Evolutionary conservation across 2,113 vertebrate species (phyloP), one percentile per base, ranked within the genome.

Genomic region (Equus quagga): DNA sequence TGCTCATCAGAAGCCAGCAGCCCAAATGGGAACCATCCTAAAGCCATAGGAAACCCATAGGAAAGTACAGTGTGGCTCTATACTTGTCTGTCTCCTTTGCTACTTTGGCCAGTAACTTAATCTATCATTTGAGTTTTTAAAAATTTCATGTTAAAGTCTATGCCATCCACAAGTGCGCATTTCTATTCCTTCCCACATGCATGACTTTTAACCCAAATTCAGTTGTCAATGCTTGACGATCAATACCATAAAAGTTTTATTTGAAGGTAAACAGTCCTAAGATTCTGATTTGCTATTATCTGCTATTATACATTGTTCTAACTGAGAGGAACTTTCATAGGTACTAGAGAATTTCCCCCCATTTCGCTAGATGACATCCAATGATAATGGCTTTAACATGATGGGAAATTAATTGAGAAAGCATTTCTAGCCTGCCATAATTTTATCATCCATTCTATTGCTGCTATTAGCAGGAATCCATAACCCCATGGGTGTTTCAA

Each of bases 341-440:
- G 87, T 95, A 97, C 89, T 88, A 95, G 96, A 94, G 88, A 87
- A 70, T 96, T 96, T 95, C 86, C 83, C 97, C 97, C 96, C 97
- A 97, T 98, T 98, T 98, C 0, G 3, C 97, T 90, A 98, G 98
- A 98, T 99, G 98, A 98, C 97, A 98, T 96, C 98, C 98, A 98
- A 97, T 97, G 98, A 98, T 99, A 99, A 99, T 98, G 98, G 98
- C 98, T 97, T 98, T 98, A 98, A 98, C 97, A 97, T 98, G 98
- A 99, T 98, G 98, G 94, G 97, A 98, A 99, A 99, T 99, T 99
- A 99, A 99, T 99, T 98, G 99, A 98, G 98, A 98, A 98, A 97
- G 96, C 98, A 98, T 98, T 99, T 99, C 97, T 95, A 92, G 89
- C 91, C 96, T 73, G 24, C 98, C 97, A 97, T 99, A 98, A 99